phyloP scores from a whole-genome alignment of 30 jellyfish, hydroid and myxozoan species.

The Nemopilema nomurai region DNA sequence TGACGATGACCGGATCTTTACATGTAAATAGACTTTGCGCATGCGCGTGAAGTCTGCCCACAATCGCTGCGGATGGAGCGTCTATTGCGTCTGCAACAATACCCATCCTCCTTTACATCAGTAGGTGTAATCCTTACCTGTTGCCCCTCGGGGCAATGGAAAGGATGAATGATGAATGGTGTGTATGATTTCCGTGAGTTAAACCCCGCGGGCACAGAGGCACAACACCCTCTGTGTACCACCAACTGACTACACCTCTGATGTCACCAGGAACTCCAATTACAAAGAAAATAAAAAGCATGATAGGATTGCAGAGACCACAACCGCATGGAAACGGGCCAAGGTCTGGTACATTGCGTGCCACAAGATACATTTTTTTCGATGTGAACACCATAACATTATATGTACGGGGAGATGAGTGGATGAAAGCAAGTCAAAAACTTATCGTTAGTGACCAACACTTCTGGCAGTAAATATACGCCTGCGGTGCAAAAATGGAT shows the following conservation, averaged over 20 bases:
- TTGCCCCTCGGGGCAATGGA: slow-evolving; percentile 80
- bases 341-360: too few species aligned
- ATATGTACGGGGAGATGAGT: too few species aligned
- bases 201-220: slow-evolving; percentile 63
- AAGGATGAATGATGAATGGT: slow-evolving; percentile 77
- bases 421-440: background rate
- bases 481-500: too few species aligned
- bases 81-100: background rate
- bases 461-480: too few species aligned
- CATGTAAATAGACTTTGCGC: slow-evolving; percentile 17
- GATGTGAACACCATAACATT: too few species aligned
- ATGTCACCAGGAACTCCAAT: background rate
- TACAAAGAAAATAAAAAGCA: background rate
- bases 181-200: slow-evolving; percentile 69
- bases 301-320: background rate
- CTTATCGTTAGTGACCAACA: background rate
- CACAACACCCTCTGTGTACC: slow-evolving; percentile 75
- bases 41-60: slow-evolving; percentile 41
- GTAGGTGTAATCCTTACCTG: slow-evolving; percentile 87
- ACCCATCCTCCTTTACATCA: slow-evolving; percentile 33
- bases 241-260: slow-evolving; percentile 67
- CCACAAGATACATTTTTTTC: too few species aligned
- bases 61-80: slow-evolving; percentile 1
- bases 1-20: background rate
- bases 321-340: too few species aligned